Evolutionary conservation across 23 tunicate species (phyloP).

Genomic region (Halocynthia roretzi): DNA sequence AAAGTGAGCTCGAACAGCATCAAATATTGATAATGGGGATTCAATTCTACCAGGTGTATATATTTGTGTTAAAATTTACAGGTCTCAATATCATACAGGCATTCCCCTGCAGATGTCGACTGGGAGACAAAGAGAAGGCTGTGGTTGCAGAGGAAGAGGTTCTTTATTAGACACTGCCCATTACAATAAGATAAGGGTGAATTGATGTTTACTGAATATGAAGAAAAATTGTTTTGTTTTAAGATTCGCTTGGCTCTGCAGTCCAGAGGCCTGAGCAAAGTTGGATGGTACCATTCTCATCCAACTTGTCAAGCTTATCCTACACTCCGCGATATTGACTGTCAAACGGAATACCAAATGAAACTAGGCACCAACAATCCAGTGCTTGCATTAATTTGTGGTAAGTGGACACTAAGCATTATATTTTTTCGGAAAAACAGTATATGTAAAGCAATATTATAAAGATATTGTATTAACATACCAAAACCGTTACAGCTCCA

Average conservation of each 20-base stretch:
- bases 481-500: conserved; percentile 28
- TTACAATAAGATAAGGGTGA: too few relatives aligned
- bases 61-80: conserved; percentile 9
- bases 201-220: too few relatives aligned
- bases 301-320: conserved; percentile 65
- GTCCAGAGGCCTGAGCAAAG: conserved; percentile 13
- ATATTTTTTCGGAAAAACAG: background rate
- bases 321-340: conserved; percentile 72
- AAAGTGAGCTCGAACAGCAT: conserved; percentile 30
- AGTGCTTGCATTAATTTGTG: conserved; percentile 52
- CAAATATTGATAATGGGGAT: background rate
- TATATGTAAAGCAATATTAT: background rate
- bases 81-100: conserved; percentile 66
- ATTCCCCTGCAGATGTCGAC: conserved; percentile 72
- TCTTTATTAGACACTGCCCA: background rate
- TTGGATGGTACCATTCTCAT: conserved; percentile 96
- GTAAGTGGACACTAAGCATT: conserved; percentile 9
- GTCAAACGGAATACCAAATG: conserved; percentile 62
- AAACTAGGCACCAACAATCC: conserved; percentile 38
- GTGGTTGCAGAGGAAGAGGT: conserved; percentile 61
- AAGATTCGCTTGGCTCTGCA: conserved; percentile 13
- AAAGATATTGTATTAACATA: background rate
- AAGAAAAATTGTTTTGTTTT: too few relatives aligned
- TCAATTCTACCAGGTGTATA: background rate
- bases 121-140: conserved; percentile 62